These are phyloP conservation scores for Trichoplusia ni DNA, from an alignment of 1,140 invertebrate species.

Conservation along the genomic window DNA sequence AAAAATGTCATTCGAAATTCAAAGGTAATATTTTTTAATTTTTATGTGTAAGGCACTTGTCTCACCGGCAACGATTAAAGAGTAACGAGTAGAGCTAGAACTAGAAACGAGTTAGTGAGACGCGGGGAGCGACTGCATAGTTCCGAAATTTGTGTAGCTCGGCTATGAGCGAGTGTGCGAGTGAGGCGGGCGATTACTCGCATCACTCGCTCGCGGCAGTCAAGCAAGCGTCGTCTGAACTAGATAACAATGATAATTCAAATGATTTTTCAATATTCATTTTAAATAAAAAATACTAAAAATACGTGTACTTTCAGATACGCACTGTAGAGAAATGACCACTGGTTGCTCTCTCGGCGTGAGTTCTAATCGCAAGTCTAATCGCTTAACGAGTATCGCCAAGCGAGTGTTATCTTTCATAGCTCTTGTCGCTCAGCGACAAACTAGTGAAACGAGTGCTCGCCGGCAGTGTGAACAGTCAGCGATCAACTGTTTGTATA, in stretches of 20 bases:
- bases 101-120: too few species aligned
- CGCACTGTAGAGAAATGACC: background rate
- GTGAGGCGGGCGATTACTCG: background rate
- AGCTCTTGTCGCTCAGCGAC: constrained; percentile 22
- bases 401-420: constrained; percentile 13
- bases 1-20: too few species aligned
- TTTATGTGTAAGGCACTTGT: too few species aligned
- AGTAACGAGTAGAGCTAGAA: too few species aligned
- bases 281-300: too few species aligned
- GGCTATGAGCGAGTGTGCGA: too few species aligned
- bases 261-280: constrained; percentile 3
- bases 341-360: background rate
- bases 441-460: constrained; percentile 16
- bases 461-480: constrained; percentile 1
- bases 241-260: constrained; percentile 7
- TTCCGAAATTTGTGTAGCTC: too few species aligned
- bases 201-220: background rate
- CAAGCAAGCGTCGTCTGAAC: constrained; percentile 1
- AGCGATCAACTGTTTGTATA: constrained; percentile 9
- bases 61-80: too few species aligned
- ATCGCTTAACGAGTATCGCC: background rate
- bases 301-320: background rate
- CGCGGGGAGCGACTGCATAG: background rate
- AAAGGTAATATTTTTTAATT: too few species aligned
- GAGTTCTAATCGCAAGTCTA: background rate